A percentile compares a stretch with the other conserved stretches of the same genome.
These are phyloP conservation scores for Patella depressa DNA, from an alignment of 2,888 invertebrate species.

Conservation along the genomic window DNA sequence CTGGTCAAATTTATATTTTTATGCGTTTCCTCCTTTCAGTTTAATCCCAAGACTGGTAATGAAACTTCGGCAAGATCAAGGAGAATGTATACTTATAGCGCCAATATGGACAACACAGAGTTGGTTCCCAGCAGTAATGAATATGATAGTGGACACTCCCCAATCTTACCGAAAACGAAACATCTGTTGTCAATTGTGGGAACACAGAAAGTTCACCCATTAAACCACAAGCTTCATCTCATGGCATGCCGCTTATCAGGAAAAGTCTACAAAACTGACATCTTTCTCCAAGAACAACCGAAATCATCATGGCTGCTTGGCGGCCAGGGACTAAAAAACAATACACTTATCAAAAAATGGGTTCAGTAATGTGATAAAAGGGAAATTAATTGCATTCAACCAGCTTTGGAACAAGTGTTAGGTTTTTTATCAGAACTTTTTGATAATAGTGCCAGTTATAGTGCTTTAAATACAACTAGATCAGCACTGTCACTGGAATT, in stretches of 20 bases:
- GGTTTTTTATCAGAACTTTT: constrained; percentile 19
- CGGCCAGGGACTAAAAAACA: constrained; percentile 22
- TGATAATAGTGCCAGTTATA: constrained; percentile 20
- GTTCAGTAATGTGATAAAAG: constrained; percentile 23
- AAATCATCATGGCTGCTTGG: constrained; percentile 28
- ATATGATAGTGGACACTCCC: constrained; percentile 4
- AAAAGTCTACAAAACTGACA: neutral
- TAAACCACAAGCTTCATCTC: constrained; percentile 24
- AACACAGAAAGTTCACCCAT: constrained; percentile 1
- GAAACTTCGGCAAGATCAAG: constrained; percentile 15
- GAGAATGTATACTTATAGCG: constrained; percentile 12
- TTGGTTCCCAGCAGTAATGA: constrained; percentile 18
- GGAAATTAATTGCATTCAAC: constrained; percentile 16
- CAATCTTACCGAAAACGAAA: constrained; percentile 2
- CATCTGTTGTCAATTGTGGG: neutral
- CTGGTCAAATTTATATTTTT: constrained; percentile 17
- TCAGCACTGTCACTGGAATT: constrained; percentile 25
- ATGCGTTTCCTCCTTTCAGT: constrained; percentile 28
- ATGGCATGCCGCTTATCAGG: constrained; percentile 21
- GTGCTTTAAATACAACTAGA: constrained; percentile 25
- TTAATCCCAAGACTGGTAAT: constrained; percentile 11
- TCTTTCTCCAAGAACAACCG: constrained; percentile 13
- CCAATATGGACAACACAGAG: constrained; percentile 18
- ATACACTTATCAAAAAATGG: constrained; percentile 31
- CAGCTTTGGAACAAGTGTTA: constrained; percentile 13